These are phyloP conservation scores for Uropsilus gracilis DNA, from an alignment of 2,113 vertebrate genomes.

Conservation along the genomic window DNA sequence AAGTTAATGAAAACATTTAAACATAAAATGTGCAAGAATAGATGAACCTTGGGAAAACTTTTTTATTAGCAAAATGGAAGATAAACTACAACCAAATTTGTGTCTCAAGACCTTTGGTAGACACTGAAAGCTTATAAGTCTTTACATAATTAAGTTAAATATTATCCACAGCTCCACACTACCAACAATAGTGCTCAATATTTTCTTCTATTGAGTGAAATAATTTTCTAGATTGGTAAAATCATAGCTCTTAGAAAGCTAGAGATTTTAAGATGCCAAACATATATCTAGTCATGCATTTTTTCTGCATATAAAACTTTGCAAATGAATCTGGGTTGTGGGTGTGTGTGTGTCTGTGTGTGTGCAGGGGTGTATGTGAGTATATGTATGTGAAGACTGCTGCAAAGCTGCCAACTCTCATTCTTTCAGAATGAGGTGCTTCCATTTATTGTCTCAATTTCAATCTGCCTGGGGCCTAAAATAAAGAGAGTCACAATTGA, in stretches of 20 bases:
- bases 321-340: neutral
- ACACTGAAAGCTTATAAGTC: neutral
- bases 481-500: slow-evolving; percentile 86
- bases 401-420: slow-evolving; percentile 78
- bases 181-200: neutral
- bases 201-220: slow-evolving; percentile 45
- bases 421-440: slow-evolving; percentile 83
- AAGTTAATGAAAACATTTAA: slow-evolving; percentile 74
- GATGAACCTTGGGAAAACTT: slow-evolving; percentile 23
- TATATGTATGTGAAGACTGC: slow-evolving; percentile 21
- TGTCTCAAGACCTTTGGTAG: neutral
- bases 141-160: neutral
- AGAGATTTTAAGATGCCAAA: neutral
- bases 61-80: slow-evolving; percentile 42
- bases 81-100: neutral
- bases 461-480: slow-evolving; percentile 84
- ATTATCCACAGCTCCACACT: neutral
- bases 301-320: slow-evolving; percentile 26
- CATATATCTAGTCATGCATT: slow-evolving; percentile 49
- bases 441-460: slow-evolving; percentile 89
- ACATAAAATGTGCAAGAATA: slow-evolving; percentile 47
- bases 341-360: neutral
- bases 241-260: slow-evolving; percentile 21
- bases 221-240: slow-evolving; percentile 42
- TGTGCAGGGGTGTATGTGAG: neutral